Conservation (phyloP, 2,113 vertebrate genomes). For the Bufo bufo region DNA sequence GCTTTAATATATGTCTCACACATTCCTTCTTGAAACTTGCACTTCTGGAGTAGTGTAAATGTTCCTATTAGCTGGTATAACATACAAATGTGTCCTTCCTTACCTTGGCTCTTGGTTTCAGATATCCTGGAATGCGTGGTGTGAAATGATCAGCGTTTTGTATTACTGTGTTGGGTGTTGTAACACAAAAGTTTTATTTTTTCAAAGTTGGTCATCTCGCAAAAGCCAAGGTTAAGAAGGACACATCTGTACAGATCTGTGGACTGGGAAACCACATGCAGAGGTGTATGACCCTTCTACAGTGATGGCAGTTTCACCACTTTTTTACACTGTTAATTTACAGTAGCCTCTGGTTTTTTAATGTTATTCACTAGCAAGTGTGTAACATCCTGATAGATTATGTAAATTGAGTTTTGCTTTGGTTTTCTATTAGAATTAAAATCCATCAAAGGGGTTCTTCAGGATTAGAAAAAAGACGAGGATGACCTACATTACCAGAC, state of each 20-base stretch:
- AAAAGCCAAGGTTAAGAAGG: too few relatives aligned
- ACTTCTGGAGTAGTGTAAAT: constrained; percentile 6
- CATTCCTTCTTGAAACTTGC: constrained; percentile 17
- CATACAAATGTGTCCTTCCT: background rate
- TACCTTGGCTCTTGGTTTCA: too few relatives aligned
- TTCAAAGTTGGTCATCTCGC: too few relatives aligned
- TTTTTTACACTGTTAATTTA: background rate
- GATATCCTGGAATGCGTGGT: too few relatives aligned
- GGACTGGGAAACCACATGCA: background rate
- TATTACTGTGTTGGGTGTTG: too few relatives aligned
- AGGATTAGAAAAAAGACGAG: background rate
- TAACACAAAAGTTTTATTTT: too few relatives aligned
- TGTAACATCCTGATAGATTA: background rate
- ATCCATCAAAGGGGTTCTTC: background rate
- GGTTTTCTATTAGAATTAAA: background rate
- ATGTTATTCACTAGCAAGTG: background rate
- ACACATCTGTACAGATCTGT: background rate
- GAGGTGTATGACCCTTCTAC: background rate
- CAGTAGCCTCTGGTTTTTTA: background rate
- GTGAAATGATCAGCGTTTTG: too few relatives aligned
- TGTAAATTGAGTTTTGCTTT: background rate
- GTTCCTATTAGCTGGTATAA: background rate
- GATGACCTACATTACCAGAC: background rate
- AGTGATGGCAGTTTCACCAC: background rate
- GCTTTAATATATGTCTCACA: constrained; percentile 46